A percentile compares a stretch with the other conserved stretches of the same genome.
Evolutionary conservation across 1,140 invertebrate genomes (phyloP).

Genomic region (Paralvinella palmiformis): DNA sequence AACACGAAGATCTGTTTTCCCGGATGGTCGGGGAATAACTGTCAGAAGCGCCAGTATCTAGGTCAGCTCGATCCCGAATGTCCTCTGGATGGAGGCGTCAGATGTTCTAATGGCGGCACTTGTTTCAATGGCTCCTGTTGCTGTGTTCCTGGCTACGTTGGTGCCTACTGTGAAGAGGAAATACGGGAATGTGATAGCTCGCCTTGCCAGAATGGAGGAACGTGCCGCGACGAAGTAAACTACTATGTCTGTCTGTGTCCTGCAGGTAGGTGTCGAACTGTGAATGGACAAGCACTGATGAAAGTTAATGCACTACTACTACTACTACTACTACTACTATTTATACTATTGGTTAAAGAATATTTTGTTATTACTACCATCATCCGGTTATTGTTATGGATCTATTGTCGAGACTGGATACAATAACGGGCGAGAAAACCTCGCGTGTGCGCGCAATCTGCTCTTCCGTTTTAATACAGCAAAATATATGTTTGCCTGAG

Average conservation of each 20-base stretch:
- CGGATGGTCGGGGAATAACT: not conserved
- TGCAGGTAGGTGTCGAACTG: not conserved
- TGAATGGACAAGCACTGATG: no score
- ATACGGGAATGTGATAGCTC: not conserved
- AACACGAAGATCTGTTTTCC: not conserved
- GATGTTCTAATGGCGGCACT: not conserved
- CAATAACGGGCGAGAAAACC: no score
- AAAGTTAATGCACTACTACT: no score
- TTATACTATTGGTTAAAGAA: no score
- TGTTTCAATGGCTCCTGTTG: constrained; percentile 6
- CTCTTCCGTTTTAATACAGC: no score
- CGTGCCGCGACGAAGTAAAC: not conserved
- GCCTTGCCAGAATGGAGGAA: constrained; percentile 6
- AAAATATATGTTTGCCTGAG: no score
- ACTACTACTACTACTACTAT: no score
- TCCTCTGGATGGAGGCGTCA: not conserved
- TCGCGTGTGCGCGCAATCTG: no score
- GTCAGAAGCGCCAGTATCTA: not conserved
- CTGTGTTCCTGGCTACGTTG: constrained; percentile 2
- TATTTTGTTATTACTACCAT: no score
- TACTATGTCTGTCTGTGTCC: not conserved
- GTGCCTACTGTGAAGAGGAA: not conserved
- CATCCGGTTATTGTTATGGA: no score
- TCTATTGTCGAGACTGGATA: no score
- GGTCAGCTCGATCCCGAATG: constrained; percentile 8